Percentiles rank a stretch among this genome's conserved stretches.
Evolutionary conservation across 2,797 vertebrate genomes (phyloP).

Genomic region (Petrocephalus sullivani): DNA sequence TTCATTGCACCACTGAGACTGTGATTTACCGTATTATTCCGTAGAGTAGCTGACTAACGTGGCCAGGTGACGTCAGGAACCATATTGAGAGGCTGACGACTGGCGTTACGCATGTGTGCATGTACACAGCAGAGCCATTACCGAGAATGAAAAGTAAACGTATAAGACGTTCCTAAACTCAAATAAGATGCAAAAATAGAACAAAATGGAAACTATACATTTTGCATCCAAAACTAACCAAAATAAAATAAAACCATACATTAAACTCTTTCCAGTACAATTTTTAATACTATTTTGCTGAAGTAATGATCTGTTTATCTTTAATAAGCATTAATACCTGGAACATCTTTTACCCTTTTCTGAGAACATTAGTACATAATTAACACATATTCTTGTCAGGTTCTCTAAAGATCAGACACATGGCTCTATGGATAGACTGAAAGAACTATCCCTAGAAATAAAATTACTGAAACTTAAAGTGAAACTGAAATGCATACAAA

Average conservation of each 20-base stretch:
- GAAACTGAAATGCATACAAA: background rate
- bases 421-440: no score
- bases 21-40: conserved; percentile 5
- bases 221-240: background rate
- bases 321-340: no score
- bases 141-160: background rate
- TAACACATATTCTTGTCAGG: background rate
- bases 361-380: background rate
- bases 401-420: background rate
- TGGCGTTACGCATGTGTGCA: no score
- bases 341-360: no score
- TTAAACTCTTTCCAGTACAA: background rate
- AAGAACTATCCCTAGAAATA: background rate
- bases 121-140: background rate
- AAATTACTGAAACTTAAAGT: no score
- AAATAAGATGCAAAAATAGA: background rate
- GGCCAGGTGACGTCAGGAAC: background rate
- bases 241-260: background rate
- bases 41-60: background rate
- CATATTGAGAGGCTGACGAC: background rate
- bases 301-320: background rate
- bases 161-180: background rate
- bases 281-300: background rate
- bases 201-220: background rate
- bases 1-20: background rate